These are phyloP conservation scores for Anorthoa munda DNA, from an alignment of 2,888 invertebrate genomes.

Conservation along the genomic window DNA sequence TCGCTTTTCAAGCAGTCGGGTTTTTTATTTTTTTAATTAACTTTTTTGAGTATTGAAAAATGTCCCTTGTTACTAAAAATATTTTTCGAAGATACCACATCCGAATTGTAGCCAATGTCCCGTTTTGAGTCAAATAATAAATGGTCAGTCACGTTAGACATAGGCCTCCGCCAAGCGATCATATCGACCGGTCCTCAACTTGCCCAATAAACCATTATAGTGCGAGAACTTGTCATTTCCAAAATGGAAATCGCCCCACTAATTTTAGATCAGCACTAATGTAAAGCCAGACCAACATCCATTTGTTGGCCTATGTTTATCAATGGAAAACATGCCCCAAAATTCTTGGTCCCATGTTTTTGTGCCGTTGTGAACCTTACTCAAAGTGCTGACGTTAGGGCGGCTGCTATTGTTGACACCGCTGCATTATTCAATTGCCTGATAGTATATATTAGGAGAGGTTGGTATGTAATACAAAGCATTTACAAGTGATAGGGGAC, in stretches of 20 bases:
- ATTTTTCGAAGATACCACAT: no score
- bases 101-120: no score
- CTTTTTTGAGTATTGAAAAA: no score
- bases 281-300: conserved; percentile 26
- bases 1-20: no score
- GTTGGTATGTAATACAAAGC: conserved; percentile 68
- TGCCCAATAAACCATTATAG: background rate
- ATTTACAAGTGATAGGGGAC: conserved; percentile 68
- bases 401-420: conserved; percentile 66
- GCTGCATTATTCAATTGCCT: conserved; percentile 71
- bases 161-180: no score
- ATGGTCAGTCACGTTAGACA: no score
- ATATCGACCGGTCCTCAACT: no score
- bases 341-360: conserved; percentile 65
- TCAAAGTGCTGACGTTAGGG: conserved; percentile 63
- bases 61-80: no score
- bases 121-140: no score
- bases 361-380: conserved; percentile 63
- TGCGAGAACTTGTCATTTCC: background rate
- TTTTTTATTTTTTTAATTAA: no score
- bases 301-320: conserved; percentile 43
- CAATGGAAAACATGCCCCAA: conserved; percentile 53
- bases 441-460: conserved; percentile 62
- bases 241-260: background rate
- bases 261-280: conserved; percentile 33